A percentile compares a stretch with the other conserved stretches of the same genome.
Conservation (phyloP, 2,113 vertebrate genomes). For the Halcyon malimbica region DNA sequence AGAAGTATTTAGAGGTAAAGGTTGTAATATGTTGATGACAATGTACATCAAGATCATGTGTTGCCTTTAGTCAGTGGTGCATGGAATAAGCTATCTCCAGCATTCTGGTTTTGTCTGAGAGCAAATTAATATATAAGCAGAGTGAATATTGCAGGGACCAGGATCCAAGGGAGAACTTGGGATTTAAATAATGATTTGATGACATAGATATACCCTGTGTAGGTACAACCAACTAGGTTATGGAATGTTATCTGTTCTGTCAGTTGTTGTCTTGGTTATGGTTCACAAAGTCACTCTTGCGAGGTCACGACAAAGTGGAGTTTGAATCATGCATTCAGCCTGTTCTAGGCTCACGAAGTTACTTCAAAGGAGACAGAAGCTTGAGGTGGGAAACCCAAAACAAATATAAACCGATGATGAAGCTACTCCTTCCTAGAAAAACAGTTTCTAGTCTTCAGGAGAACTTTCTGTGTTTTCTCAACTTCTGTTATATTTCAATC, state of each 20-base stretch:
- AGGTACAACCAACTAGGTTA: neutral
- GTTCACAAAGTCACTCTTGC: neutral
- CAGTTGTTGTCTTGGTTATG: neutral
- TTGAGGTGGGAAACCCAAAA: neutral
- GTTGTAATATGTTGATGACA: neutral
- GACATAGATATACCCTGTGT: neutral
- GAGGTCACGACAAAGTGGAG: neutral
- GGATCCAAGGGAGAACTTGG: neutral
- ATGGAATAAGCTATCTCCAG: neutral
- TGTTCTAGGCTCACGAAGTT: neutral
- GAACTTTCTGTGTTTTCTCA: neutral
- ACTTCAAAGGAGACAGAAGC: neutral
- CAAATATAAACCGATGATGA: neutral
- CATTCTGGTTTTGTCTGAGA: neutral
- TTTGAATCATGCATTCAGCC: neutral
- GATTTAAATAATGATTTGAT: neutral
- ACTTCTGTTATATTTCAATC: neutral
- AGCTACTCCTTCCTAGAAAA: neutral
- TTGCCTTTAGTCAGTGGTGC: neutral
- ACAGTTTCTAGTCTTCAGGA: neutral
- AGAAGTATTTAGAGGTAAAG: neutral
- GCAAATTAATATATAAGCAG: neutral
- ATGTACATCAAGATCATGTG: accelerated
- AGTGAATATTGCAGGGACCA: neutral
- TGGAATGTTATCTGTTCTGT: neutral